Evolutionary conservation across 2,113 vertebrate genomes (phyloP), one percentile per base, ranked within the genome.

Genomic region (Chaetorhynchus papuensis): DNA sequence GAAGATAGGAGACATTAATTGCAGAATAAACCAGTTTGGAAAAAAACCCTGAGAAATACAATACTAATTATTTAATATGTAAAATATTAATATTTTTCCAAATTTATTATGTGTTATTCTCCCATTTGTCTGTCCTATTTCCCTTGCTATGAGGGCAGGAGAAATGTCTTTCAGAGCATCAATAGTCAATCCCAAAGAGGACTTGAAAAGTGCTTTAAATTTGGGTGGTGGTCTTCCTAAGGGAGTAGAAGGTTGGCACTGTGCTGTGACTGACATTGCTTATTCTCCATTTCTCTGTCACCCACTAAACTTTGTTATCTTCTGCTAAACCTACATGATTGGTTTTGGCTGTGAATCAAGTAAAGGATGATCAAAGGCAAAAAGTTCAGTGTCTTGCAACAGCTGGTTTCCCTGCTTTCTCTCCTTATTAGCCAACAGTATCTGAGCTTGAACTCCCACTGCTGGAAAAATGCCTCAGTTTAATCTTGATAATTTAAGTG

Each of bases 331-430:
- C 59, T 63, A 45, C 47, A 27, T 33, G 85, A 61, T 76, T 83
- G 88, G 0, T 57, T 89, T 91, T 85, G 94, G 84, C 93, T 13
- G 26, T 57, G 81, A 91, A 82, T 91, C 93, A 94, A 85, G 87
- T 21, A 72, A 57, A 63, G 35, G 91, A 90, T 83, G 90, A 96
- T 94, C 93, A 95, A 87, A 96, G 86, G 71, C 85, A 95, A 88
- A 88, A 93, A 94, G 87, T 80, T 91, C 63, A 66, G 50, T 94
- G 87, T 95, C 90, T 85, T 77, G 31, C 64, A 96, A 63, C 94
- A 96, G 95, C 93, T 97, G 95, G 63, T 92, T 97, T 90, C 63
- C n/a, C 85, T 86, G 68, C 64, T 87, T 91, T 96, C 91, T 83
- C 95, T 95, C 95, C 93, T 92, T 91, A 52, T 93, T 94, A 96